Conservation (phyloP, 2,797 vertebrate genomes). For the Lepus oiostolus region DNA sequence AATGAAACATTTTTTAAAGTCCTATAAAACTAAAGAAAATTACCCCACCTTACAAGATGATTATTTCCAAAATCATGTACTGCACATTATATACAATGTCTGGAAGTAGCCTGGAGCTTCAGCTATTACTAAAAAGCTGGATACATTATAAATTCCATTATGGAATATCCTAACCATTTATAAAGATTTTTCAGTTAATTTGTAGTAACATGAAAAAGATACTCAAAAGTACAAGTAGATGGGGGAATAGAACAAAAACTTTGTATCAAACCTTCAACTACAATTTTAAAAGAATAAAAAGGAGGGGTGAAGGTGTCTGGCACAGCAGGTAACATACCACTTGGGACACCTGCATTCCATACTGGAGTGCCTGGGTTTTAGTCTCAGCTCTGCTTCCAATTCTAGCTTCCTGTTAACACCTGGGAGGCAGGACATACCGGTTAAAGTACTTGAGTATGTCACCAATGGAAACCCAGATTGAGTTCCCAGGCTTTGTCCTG, state of each 20-base stretch:
- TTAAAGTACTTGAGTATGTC: too few species aligned
- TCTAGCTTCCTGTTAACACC: too few species aligned
- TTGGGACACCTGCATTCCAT: too few species aligned
- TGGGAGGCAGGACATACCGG: too few species aligned
- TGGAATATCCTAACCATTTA: constrained; percentile 26
- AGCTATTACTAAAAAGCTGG: constrained; percentile 44
- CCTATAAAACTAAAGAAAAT: constrained; percentile 25
- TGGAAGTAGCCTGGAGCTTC: neutral
- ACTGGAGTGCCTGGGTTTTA: too few species aligned
- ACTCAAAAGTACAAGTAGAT: neutral
- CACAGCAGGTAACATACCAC: too few species aligned
- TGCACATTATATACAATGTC: neutral
- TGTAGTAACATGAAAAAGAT: constrained; percentile 19
- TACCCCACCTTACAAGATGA: neutral
- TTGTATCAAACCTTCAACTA: neutral
- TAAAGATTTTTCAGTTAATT: constrained; percentile 22
- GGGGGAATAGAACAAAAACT: constrained; percentile 23
- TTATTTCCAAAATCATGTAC: constrained; percentile 1
- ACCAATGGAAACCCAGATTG: too few species aligned
- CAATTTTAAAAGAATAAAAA: constrained; percentile 40
- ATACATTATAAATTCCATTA: constrained; percentile 28
- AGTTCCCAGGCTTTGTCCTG: too few species aligned
- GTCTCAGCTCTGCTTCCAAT: too few species aligned
- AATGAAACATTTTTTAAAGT: too few species aligned
- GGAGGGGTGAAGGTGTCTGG: too few species aligned